Base-by-base conservation (phyloP, 2,113 vertebrate species). In the Corydoras sp. region DNA sequence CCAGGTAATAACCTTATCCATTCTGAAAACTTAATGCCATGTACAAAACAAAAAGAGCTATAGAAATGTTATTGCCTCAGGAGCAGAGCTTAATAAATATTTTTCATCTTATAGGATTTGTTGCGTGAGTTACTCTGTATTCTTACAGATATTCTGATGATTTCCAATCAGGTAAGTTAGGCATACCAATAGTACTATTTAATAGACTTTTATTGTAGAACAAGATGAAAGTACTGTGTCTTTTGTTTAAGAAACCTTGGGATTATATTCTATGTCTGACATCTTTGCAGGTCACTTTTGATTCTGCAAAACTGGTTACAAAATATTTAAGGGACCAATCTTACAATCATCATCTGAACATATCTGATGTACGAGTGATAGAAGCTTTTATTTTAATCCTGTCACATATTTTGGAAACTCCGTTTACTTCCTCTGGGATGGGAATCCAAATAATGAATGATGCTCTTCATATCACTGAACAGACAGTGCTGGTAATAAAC, bases 401-500 rank as follows among this genome's bases (percentile, higher is more conserved):
- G 31, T 84, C 90, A 2, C 58, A 65, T 67, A 77, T 83, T 50
- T 80, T 92, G 73, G 84, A 89, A 63, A 75, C 79, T 18, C 53
- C 69, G 0, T 65, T 73, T n/a, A 59, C 62, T 10, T 72, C 43
- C 10, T 31, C 24, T 0, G 43, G 58, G 48, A 51, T 73, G 12
- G 54, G 3, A 0, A 58, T 66, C 32, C 78, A 65, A 29, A 72
- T 91, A 3, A 79, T 75, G 0, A 62, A 79, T 10, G 82, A 90
- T 67, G 81, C 85, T 62, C 74, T 90, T n/a, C 81, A 79, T 72
- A 68, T 69, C 13, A 81, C 89, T 4, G 79, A 85, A 14, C 78
- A 88, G 5, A 50, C 88, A n/a, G 71, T 90, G 65, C 77, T 91
- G 83, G 93, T 94, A 80, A 85, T 89, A 77, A n/a, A 65, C 0